Conservation (phyloP, 2,888 invertebrate genomes). For the Acrocyrtus sp. region DNA sequence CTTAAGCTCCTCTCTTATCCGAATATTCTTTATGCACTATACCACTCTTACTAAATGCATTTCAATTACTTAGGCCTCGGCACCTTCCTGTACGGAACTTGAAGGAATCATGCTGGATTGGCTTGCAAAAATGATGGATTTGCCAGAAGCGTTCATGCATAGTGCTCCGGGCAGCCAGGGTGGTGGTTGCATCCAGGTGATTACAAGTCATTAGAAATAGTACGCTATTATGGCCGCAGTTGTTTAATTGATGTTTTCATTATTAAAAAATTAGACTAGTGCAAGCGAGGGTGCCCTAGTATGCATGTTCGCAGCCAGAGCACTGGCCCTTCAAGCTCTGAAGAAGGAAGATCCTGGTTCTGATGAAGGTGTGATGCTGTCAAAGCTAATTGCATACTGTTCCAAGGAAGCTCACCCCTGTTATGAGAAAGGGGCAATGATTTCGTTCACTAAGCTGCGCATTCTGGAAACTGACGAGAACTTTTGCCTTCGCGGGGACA, state of each 20-base stretch:
- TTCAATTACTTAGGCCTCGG: conserved; percentile 80
- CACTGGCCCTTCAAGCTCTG: conserved; percentile 84
- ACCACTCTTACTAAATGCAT: too few species aligned
- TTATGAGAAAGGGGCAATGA: conserved; percentile 76
- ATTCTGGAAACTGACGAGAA: conserved; percentile 89
- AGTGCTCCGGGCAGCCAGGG: conserved; percentile 86
- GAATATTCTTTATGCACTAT: too few species aligned
- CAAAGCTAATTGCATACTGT: conserved; percentile 84
- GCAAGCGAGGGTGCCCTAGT: conserved; percentile 96
- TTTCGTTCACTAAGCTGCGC: conserved; percentile 88
- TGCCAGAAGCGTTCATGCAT: conserved; percentile 89
- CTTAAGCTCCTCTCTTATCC: too few species aligned
- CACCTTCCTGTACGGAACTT: conserved; percentile 95
- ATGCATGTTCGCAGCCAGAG: conserved; percentile 90
- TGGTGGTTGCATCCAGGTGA: conserved; percentile 93
- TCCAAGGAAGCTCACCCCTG: conserved; percentile 47
- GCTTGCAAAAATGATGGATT: conserved; percentile 87
- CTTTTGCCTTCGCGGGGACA: conserved; percentile 82
- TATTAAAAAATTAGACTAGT: conserved; percentile 77
- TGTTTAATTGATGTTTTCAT: conserved; percentile 14
- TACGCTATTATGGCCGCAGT: too few species aligned
- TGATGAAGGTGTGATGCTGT: conserved; percentile 89
- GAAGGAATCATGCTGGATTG: conserved; percentile 96
- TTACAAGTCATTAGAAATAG: background rate
- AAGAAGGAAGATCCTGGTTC: conserved; percentile 87